Percentiles rank a stretch among this genome's conserved stretches.
Evolutionary conservation across 2,888 invertebrate genomes (phyloP).

Genomic region (Corbicula japonica): DNA sequence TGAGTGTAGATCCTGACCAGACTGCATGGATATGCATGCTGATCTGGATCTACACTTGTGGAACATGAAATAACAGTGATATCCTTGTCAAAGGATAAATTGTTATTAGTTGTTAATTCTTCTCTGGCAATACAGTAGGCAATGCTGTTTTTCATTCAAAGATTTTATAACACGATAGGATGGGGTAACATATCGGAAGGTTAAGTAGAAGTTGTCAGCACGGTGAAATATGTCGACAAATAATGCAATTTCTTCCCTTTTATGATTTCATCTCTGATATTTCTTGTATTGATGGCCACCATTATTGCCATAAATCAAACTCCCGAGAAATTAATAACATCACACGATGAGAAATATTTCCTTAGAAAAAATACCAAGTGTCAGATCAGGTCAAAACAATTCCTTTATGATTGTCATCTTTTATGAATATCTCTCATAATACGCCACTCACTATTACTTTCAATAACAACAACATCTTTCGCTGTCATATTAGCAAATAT

Average conservation of each 20-base stretch:
- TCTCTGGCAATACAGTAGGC: too few species aligned
- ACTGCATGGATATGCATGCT: too few species aligned
- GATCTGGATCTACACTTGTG: too few species aligned
- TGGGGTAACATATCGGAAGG: too few species aligned
- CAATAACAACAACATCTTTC: constrained; percentile 34
- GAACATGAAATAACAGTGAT: too few species aligned
- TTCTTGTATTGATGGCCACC: constrained; percentile 12
- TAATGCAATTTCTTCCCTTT: constrained; percentile 18
- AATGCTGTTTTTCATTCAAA: too few species aligned
- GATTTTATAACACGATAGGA: too few species aligned
- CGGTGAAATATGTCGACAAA: constrained; percentile 26
- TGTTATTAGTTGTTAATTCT: too few species aligned
- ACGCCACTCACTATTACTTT: constrained; percentile 38
- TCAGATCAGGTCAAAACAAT: constrained; percentile 26
- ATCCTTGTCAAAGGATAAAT: too few species aligned
- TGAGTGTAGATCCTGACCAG: too few species aligned
- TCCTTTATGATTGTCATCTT: constrained; percentile 39
- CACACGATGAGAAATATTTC: constrained; percentile 28
- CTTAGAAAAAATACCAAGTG: constrained; percentile 28
- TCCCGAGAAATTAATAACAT: constrained; percentile 31
- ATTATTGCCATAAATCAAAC: constrained; percentile 43
- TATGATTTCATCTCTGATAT: constrained; percentile 30
- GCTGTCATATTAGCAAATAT: constrained; percentile 51
- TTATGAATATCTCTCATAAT: constrained; percentile 42
- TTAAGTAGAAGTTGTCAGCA: constrained; percentile 28